Evolutionary conservation across 2,113 vertebrate genomes (phyloP).

Genomic region (Phyllostomus hastatus): DNA sequence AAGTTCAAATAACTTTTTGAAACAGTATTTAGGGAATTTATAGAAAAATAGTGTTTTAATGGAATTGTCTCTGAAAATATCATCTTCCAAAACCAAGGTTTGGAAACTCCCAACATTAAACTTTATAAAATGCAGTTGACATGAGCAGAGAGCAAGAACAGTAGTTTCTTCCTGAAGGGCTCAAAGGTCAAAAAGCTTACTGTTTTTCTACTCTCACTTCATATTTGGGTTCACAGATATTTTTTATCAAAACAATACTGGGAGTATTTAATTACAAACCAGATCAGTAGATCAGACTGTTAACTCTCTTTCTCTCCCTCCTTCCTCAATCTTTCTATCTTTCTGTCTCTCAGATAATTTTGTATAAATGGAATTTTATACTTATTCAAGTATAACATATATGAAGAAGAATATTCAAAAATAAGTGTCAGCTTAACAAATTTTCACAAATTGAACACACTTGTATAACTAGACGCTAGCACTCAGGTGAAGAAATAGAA

Average conservation of each 20-base stretch:
- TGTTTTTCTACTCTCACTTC: not conserved
- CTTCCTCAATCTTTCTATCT: not conserved
- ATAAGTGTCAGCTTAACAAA: not conserved
- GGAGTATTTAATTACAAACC: conserved; percentile 13
- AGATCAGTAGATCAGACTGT: not conserved
- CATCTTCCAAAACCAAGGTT: not conserved
- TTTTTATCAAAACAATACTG: not conserved
- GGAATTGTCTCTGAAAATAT: not conserved
- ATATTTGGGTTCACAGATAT: not conserved
- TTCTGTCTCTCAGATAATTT: not conserved
- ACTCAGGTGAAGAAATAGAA: conserved; percentile 24
- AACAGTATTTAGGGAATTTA: not conserved
- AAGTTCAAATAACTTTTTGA: not conserved
- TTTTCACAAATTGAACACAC: conserved; percentile 20
- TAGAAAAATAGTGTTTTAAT: conserved; percentile 23
- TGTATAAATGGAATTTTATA: not conserved
- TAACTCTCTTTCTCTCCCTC: not conserved
- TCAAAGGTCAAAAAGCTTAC: not conserved
- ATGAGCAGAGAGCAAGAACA: not conserved
- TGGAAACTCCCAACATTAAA: not conserved
- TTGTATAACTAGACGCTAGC: not conserved
- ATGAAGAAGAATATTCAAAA: conserved; percentile 2
- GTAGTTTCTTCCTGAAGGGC: not conserved
- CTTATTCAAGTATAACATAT: not conserved
- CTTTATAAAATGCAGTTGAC: not conserved